phyloP scores from a whole-genome alignment of 2,113 vertebrate species.

The Propithecus coquereli region DNA sequence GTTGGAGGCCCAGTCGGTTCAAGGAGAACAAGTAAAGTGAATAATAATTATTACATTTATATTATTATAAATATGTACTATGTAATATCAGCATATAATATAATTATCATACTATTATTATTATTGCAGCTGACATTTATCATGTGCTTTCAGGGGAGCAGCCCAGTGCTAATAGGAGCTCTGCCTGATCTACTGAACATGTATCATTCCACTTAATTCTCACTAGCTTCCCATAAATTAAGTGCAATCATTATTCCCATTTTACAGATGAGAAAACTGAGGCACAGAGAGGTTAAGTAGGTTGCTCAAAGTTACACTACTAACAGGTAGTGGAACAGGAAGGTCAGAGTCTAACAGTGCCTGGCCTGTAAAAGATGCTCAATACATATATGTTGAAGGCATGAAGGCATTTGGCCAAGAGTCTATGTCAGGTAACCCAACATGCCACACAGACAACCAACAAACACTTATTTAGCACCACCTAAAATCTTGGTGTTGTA shows the following conservation, averaged over 20 bases:
- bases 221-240: not conserved
- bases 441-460: not conserved
- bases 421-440: not conserved
- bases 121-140: not conserved
- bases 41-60: constrained; percentile 41
- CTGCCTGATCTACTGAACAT: not conserved
- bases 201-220: not conserved
- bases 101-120: not conserved
- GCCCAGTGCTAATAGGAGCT: not conserved
- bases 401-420: not conserved
- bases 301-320: not conserved
- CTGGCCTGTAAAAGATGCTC: not conserved
- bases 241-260: not conserved
- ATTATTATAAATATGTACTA: constrained; percentile 21
- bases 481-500: not conserved
- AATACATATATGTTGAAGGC: not conserved
- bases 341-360: not conserved
- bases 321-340: not conserved
- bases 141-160: not conserved
- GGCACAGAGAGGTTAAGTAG: not conserved
- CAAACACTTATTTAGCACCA: not conserved
- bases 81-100: not conserved
- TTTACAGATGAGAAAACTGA: constrained; percentile 33
- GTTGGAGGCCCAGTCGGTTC: constrained; percentile 49
- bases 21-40: constrained; percentile 75